Evolutionary conservation across 2,888 invertebrate species (phyloP), one percentile per base, ranked within the genome.

Genomic region (Oscheius sp.): DNA sequence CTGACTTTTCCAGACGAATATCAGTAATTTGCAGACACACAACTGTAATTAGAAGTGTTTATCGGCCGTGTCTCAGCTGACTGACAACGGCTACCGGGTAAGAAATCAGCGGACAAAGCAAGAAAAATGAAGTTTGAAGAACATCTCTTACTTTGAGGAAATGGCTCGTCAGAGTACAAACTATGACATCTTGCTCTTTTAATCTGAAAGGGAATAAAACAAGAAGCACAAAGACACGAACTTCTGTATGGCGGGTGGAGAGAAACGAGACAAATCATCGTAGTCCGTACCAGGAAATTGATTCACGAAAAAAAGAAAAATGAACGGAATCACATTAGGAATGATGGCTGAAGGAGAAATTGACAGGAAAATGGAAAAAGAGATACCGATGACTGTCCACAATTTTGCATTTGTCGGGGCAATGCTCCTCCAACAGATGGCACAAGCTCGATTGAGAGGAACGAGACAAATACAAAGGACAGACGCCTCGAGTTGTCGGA

Each of bases 61-160:
- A 35, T 29, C n/a, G n/a, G n/a, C n/a, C n/a, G n/a, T n/a, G n/a
- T n/a, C n/a, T n/a, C 12, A 13, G 18, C 13, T 13, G 29, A 49
- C 61, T 71, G 5, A 71, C 71, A n/a, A 71, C 46, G n/a, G 53
- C 61, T 5, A 71, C 56, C 23, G 71, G 63, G 29, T 71, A 71
- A 27, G 71, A 71, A 7, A 71, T 35, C 7, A 71, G 23, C 0
- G 71, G 71, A 25, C 71, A 71, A 16, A 71, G 52, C 16, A 71
- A 27, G 61, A 71, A 52, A 21, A 71, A 71, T 9, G 45, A 18
- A 1, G 71, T 71, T 18, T 59, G 53, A n/a, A 63, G 45, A 16
- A 61, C 21, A 27, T 71, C 71, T 13, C 45, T 45, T 7, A 23
- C 21, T 43, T 52, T 61, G 16, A 25, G 25, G 23, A 43, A 71